phyloP scores from a whole-genome alignment of 2,888 invertebrate genomes.

The Drosophila recens region DNA sequence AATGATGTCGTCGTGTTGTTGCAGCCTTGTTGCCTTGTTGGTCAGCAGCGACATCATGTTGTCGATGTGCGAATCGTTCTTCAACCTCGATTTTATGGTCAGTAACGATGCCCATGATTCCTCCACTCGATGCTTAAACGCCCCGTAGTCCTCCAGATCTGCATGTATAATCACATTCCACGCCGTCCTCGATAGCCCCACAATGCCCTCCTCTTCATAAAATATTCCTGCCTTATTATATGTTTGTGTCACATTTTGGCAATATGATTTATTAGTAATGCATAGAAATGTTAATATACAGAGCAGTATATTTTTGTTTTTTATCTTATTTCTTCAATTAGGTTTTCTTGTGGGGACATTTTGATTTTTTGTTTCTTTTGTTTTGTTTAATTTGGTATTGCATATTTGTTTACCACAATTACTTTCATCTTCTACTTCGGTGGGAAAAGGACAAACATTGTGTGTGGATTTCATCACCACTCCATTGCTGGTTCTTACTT shows the following conservation, averaged over 20 bases:
- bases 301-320: background rate
- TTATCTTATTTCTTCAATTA: background rate
- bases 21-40: background rate
- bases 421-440: background rate
- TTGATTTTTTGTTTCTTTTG: too few species aligned
- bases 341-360: background rate
- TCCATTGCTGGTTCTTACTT: too few species aligned
- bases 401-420: background rate
- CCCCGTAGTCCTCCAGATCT: conserved; percentile 1
- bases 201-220: background rate
- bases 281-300: background rate
- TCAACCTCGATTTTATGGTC: background rate
- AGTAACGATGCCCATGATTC: background rate
- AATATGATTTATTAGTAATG: background rate
- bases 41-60: background rate
- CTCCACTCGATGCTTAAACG: too few species aligned
- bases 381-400: background rate
- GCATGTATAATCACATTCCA: background rate
- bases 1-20: background rate
- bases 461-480: too few species aligned
- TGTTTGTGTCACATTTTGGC: background rate
- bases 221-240: background rate
- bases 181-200: background rate
- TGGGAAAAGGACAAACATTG: conserved; percentile 1
- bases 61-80: background rate